Conservation (phyloP, 1,140 invertebrate genomes). For the Lordiphosa collinella region DNA sequence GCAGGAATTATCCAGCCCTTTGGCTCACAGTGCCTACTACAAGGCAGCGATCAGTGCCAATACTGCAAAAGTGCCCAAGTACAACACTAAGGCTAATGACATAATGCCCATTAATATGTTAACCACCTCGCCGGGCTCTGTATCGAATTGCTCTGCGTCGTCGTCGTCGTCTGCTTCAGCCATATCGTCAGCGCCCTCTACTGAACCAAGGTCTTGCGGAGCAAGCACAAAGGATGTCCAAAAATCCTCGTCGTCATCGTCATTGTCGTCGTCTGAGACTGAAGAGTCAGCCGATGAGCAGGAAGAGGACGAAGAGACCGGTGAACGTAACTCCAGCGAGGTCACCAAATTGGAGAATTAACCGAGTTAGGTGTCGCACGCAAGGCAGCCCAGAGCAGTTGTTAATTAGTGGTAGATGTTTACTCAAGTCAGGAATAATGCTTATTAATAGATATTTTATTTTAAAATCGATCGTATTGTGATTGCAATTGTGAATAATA, state of each 20-base stretch:
- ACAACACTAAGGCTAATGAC: not conserved
- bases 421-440: too few species aligned
- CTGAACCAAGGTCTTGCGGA: too few species aligned
- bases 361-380: too few species aligned
- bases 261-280: not conserved
- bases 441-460: too few species aligned
- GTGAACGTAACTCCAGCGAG: not conserved
- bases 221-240: too few species aligned
- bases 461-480: too few species aligned
- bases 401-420: not conserved
- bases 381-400: not conserved
- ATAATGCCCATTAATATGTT: not conserved
- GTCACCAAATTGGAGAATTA: not conserved
- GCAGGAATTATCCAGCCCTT: constrained; percentile 16
- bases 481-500: too few species aligned
- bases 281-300: constrained; percentile 1
- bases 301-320: not conserved
- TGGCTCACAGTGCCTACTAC: constrained; percentile 21
- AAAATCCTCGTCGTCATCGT: not conserved
- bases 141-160: not conserved
- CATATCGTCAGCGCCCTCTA: not conserved
- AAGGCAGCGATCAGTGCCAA: not conserved
- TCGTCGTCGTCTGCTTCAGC: not conserved
- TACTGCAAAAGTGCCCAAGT: not conserved
- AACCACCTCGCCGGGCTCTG: not conserved